A percentile compares a stretch with the other conserved stretches of the same genome.
Conservation (phyloP, 1,140 invertebrate species). For the Apocrypta bakeri region DNA sequence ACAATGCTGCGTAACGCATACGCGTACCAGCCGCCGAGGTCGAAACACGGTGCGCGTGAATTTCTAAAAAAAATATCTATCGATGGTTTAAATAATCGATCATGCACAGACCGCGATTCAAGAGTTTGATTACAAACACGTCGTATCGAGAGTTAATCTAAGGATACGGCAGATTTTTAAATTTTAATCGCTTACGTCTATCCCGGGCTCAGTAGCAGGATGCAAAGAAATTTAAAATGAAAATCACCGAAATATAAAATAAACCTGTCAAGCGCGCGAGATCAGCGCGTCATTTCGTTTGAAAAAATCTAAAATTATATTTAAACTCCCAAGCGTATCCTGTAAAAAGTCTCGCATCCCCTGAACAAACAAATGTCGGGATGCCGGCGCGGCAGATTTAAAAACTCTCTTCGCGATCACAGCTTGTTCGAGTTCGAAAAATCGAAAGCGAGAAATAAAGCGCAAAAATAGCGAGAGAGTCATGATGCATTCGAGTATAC, state of each 20-base stretch:
- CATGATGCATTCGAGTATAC: no score
- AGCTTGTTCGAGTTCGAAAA: background rate
- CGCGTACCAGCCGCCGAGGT: no score
- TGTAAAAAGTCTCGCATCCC: background rate
- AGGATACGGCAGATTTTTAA: no score
- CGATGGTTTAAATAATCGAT: background rate
- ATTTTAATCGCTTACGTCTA: no score
- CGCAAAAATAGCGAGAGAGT: background rate
- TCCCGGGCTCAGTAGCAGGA: no score
- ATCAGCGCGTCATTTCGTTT: background rate
- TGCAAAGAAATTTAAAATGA: no score
- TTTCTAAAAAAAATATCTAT: slow-evolving; percentile 13
- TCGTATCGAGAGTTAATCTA: no score
- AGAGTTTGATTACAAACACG: no score
- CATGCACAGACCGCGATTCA: no score
- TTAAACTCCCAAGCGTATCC: background rate
- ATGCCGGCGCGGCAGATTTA: background rate
- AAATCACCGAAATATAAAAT: background rate
- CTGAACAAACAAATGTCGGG: background rate
- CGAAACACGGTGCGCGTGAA: background rate
- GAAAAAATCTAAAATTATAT: background rate
- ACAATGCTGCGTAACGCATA: background rate
- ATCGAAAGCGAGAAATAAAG: background rate
- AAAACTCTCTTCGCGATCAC: background rate
- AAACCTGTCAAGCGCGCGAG: background rate